These are phyloP conservation scores for Zele albiditarsus DNA, from an alignment of 2,888 invertebrate genomes.

Conservation along the genomic window DNA sequence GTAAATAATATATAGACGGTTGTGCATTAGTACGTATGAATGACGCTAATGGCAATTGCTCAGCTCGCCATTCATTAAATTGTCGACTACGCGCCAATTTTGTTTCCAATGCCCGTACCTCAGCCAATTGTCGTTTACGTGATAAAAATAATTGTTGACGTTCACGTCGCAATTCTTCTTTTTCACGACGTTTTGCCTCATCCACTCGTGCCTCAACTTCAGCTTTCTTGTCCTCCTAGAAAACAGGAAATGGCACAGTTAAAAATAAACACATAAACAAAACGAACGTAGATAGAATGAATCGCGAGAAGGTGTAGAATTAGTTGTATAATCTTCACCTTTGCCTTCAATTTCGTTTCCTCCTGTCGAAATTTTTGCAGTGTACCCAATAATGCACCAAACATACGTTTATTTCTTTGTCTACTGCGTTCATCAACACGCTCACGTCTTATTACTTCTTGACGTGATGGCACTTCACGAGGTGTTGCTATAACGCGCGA, in stretches of 20 bases:
- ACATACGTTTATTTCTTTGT: constrained; percentile 93
- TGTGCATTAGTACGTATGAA: constrained; percentile 91
- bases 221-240: constrained; percentile 85
- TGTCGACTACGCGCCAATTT: constrained; percentile 92
- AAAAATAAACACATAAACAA: constrained; percentile 22
- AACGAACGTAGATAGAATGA: background rate
- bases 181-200: constrained; percentile 90
- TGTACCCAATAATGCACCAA: constrained; percentile 95
- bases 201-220: constrained; percentile 96
- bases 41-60: constrained; percentile 83
- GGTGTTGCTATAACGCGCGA: constrained; percentile 87
- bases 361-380: constrained; percentile 96
- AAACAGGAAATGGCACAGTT: constrained; percentile 20
- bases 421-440: constrained; percentile 87
- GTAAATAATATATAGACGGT: constrained; percentile 91
- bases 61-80: constrained; percentile 90
- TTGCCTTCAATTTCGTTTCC: constrained; percentile 90
- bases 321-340: constrained; percentile 73
- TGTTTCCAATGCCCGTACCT: constrained; percentile 90
- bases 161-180: constrained; percentile 88
- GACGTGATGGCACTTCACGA: constrained; percentile 88
- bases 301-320: too few relatives aligned
- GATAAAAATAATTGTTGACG: constrained; percentile 89
- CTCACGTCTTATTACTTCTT: constrained; percentile 87
- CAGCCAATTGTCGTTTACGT: constrained; percentile 89